phyloP scores from a whole-genome alignment of 2,113 vertebrate genomes.

The Tenebrosternarchus preto region DNA sequence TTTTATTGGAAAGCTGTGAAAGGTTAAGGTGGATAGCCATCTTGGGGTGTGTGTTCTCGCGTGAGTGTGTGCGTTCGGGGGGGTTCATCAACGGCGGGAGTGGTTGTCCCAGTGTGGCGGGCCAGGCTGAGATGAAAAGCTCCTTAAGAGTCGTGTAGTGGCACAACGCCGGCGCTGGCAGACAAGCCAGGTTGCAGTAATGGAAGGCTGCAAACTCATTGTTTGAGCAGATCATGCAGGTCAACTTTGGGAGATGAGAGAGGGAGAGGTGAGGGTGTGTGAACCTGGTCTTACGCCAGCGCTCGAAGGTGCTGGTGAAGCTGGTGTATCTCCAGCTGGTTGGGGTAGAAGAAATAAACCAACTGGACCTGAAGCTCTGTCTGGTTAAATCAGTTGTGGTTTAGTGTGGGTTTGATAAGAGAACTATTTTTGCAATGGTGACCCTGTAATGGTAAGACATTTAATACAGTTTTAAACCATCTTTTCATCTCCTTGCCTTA shows the following conservation, averaged over 20 bases:
- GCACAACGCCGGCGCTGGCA: background rate
- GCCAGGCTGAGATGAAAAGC: slow-evolving; percentile 36
- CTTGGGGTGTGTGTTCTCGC: background rate
- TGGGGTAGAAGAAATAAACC: too few species aligned
- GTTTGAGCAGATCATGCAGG: slow-evolving; percentile 53
- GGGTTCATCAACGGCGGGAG: slow-evolving; percentile 32
- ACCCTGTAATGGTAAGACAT: too few species aligned
- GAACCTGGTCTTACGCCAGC: background rate
- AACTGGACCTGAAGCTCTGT: too few species aligned
- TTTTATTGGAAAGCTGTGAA: slow-evolving; percentile 27
- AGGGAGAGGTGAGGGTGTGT: slow-evolving; percentile 49
- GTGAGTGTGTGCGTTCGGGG: background rate
- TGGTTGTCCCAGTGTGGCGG: slow-evolving; percentile 36
- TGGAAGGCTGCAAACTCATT: slow-evolving; percentile 48
- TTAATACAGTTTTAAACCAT: too few species aligned
- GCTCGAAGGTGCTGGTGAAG: background rate
- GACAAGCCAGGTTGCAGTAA: slow-evolving; percentile 39
- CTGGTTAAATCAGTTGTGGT: too few species aligned
- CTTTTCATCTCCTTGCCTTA: too few species aligned
- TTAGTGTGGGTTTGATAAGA: too few species aligned
- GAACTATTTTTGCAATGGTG: too few species aligned
- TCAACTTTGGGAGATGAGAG: slow-evolving; percentile 52
- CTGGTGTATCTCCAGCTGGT: background rate
- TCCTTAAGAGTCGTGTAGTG: slow-evolving; percentile 16
- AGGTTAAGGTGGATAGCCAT: slow-evolving; percentile 25